A percentile compares a stretch with the other conserved stretches of the same genome.
These are phyloP conservation scores for Cheilosia scutellata DNA, from an alignment of 2,888 invertebrate genomes.

Conservation along the genomic window DNA sequence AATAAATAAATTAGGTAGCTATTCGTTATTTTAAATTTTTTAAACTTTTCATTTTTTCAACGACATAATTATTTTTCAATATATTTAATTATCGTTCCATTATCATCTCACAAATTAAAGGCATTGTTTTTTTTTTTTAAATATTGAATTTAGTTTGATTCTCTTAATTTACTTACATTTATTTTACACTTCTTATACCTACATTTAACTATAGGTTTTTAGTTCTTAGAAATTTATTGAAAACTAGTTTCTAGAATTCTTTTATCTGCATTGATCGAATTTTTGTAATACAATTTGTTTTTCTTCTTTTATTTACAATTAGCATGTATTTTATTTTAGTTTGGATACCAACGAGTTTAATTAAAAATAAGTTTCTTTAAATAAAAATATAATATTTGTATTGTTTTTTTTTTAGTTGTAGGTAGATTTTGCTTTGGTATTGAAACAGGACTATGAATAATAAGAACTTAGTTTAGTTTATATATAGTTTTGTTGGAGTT, in stretches of 20 bases:
- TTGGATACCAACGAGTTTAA: conserved; percentile 56
- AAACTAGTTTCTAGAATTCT: conserved; percentile 52
- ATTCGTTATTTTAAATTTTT: conserved; percentile 15
- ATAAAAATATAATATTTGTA: conserved; percentile 31
- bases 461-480: background rate
- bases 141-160: conserved; percentile 49
- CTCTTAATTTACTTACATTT: conserved; percentile 37
- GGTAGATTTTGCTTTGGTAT: conserved; percentile 68
- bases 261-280: conserved; percentile 37
- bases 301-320: conserved; percentile 55
- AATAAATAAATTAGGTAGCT: conserved; percentile 24
- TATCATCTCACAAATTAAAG: conserved; percentile 64
- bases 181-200: conserved; percentile 53
- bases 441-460: conserved; percentile 46
- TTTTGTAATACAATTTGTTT: conserved; percentile 9
- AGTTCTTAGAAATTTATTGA: conserved; percentile 69
- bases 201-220: conserved; percentile 56
- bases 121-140: conserved; percentile 48
- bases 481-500: background rate
- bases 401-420: conserved; percentile 55
- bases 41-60: conserved; percentile 18
- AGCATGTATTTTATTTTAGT: conserved; percentile 11
- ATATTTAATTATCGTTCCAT: conserved; percentile 11
- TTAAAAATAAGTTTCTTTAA: conserved; percentile 22
- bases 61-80: background rate